Percentiles rank a stretch among this genome's conserved stretches.
Conservation (phyloP, 2,113 vertebrate genomes). For the Accipiter cooperii region DNA sequence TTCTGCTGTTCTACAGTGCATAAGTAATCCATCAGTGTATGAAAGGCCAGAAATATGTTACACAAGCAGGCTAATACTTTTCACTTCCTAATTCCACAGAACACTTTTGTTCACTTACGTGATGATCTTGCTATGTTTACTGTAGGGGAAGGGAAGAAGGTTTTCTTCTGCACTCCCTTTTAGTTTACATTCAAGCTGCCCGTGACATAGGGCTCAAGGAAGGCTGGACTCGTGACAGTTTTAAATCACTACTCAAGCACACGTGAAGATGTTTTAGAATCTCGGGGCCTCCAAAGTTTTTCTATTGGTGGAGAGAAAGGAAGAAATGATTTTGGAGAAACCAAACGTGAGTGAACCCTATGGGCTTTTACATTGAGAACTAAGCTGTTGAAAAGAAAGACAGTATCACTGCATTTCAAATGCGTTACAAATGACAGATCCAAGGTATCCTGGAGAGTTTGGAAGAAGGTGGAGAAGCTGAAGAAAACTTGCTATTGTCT, state of each 20-base stretch:
- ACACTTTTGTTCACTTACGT: background rate
- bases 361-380: background rate
- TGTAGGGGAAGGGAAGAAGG: background rate
- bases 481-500: background rate
- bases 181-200: background rate
- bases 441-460: background rate
- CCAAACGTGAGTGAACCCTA: background rate
- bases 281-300: background rate
- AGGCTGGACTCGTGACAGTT: background rate
- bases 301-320: background rate
- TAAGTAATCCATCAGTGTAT: background rate
- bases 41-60: background rate
- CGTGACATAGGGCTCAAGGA: background rate
- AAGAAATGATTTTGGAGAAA: background rate
- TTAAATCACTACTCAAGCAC: background rate
- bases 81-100: background rate
- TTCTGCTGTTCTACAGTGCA: background rate
- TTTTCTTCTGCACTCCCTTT: background rate
- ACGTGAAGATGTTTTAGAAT: background rate
- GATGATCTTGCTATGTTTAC: background rate
- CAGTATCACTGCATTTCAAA: background rate
- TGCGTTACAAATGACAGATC: background rate
- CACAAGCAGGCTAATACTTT: background rate
- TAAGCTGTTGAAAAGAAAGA: background rate
- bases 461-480: background rate